phyloP scores from a whole-genome alignment of 2,797 vertebrate species.

The Cirrhinus mrigala region DNA sequence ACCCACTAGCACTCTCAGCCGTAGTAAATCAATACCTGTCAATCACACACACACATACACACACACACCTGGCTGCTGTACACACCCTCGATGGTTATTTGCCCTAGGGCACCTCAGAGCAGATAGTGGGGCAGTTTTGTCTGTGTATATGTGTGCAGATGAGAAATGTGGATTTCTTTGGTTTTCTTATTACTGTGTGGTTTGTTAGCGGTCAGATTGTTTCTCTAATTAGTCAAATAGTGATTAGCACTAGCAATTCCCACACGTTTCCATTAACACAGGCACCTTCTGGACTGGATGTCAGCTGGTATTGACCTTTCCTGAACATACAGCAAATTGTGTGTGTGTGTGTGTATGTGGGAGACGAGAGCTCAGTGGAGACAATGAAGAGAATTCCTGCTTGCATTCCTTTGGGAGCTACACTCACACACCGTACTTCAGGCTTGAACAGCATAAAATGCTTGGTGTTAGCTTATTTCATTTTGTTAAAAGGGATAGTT shows the following conservation, averaged over 20 bases:
- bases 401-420: slow-evolving; percentile 52
- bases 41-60: slow-evolving; percentile 57
- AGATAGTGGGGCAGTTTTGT: slow-evolving; percentile 50
- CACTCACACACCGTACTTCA: slow-evolving; percentile 33
- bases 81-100: slow-evolving; percentile 61
- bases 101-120: slow-evolving; percentile 59
- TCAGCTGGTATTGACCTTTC: slow-evolving; percentile 8
- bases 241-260: slow-evolving; percentile 5
- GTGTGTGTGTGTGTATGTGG: slow-evolving; percentile 39
- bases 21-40: slow-evolving; percentile 63
- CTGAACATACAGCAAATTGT: background rate
- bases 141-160: slow-evolving; percentile 43
- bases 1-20: slow-evolving; percentile 52
- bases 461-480: background rate
- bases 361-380: slow-evolving; percentile 35
- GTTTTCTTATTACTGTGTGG: slow-evolving; percentile 21
- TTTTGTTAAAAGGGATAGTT: background rate
- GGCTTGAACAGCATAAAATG: background rate
- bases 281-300: slow-evolving; percentile 3
- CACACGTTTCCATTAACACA: background rate
- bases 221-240: slow-evolving; percentile 26
- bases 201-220: slow-evolving; percentile 30
- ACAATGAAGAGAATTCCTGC: slow-evolving; percentile 54
- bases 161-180: slow-evolving; percentile 43
- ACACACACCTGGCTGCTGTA: slow-evolving; percentile 58